Evolutionary conservation across 2,113 vertebrate species (phyloP), one percentile per base, ranked within the genome.

Genomic region (Corythornis cristatus): DNA sequence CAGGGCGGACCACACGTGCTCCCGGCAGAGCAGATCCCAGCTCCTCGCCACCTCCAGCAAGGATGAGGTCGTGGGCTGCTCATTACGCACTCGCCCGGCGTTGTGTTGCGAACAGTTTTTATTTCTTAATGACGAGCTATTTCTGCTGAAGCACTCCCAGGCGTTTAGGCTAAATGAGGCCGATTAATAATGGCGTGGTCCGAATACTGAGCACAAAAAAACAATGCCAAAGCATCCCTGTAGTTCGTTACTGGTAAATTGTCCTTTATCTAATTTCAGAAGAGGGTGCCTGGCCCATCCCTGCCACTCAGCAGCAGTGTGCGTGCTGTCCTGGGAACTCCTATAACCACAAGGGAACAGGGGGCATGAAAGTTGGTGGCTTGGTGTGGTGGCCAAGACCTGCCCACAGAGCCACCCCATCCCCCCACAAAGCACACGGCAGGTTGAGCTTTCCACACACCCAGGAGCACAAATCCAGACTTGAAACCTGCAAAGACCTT

Each of bases 331-430:
- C 80, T 20, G 60, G 33, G 56, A 66, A 9, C 18, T 35, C 42
- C 31, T 53, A 5, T 6, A 62, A 54, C 74, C 2, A 0, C 82
- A 7, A 51, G 13, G 25, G 25, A 51, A 26, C 7, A 57, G 37
- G 25, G 33, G 25, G 48, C 33, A 29, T 5, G 2, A 25, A 46
- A 51, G 18, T 57, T 56, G 11, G 33, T 4, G 14, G 42, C 35
- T 23, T 15, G 23, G 23, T 6, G 1, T 0, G 0, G 12, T 9
- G 29, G 29, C 31, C 56, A 62, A 29, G 29, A 12, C 8, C 1
- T 3, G 53, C 53, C 7, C 5, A 6, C 46, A 62, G 19, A 78
- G 48, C 25, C 57, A 51, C 12, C 29, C 35, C 3, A 3, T 9
- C 9, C 28, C 14, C 18, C 5, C 3, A 4, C 42, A 37, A 65